Conservation (phyloP, 2,888 invertebrate genomes). For the Myathropa florea region DNA sequence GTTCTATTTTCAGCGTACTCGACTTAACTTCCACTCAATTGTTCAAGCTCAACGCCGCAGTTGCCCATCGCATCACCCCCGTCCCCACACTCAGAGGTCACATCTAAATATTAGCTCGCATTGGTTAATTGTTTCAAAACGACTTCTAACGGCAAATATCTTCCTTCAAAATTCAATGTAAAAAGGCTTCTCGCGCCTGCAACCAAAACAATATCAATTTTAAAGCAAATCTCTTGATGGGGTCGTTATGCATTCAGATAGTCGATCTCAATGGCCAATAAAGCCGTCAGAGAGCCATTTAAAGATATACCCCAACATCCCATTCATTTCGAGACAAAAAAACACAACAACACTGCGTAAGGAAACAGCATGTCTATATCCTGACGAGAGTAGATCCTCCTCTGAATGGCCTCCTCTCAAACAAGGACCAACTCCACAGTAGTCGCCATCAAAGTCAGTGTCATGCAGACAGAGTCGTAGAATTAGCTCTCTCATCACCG, state of each 20-base stretch:
- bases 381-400: constrained; percentile 31
- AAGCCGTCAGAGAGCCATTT: constrained; percentile 74
- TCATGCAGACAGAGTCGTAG: constrained; percentile 23
- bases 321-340: constrained; percentile 2
- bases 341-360: constrained; percentile 32
- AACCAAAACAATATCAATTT: constrained; percentile 59
- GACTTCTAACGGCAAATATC: constrained; percentile 40
- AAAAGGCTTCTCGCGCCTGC: constrained; percentile 50
- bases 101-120: background rate
- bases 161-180: constrained; percentile 26
- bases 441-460: background rate
- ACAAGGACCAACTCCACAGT: background rate
- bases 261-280: constrained; percentile 75
- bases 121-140: constrained; percentile 58
- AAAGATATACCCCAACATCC: constrained; percentile 62
- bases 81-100: background rate
- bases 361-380: constrained; percentile 72
- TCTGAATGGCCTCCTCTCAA: constrained; percentile 16
- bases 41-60: too few relatives aligned
- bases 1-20: too few relatives aligned
- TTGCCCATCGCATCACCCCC: too few relatives aligned
- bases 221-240: constrained; percentile 72
- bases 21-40: too few relatives aligned
- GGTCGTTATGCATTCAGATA: constrained; percentile 74
- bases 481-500: constrained; percentile 50